These are phyloP conservation scores for Lutjanus erythropterus DNA, from an alignment of 2,113 vertebrate genomes.

Conservation along the genomic window DNA sequence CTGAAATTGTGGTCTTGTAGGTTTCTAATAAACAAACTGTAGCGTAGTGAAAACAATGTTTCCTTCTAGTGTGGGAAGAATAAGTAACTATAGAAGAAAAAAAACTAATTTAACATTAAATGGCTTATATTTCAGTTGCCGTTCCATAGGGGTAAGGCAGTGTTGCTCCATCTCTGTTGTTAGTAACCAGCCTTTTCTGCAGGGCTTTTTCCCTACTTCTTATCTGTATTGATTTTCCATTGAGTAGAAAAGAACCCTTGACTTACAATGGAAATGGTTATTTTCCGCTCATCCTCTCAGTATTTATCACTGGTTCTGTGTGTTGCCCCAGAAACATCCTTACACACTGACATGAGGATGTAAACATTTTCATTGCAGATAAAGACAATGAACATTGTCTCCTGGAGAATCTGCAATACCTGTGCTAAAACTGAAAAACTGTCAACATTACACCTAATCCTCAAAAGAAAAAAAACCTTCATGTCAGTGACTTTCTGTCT, in stretches of 20 bases:
- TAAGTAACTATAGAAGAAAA: neutral
- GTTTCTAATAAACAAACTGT: neutral
- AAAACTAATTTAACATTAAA: neutral
- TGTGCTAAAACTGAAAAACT: neutral
- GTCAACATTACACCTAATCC: neutral
- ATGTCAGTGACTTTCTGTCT: neutral
- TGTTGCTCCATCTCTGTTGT: neutral
- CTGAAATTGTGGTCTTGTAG: neutral
- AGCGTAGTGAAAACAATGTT: neutral
- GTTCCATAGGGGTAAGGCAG: neutral
- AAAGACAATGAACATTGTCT: neutral
- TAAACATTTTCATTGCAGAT: constrained; percentile 16
- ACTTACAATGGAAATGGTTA: constrained; percentile 10
- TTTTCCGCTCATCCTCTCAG: constrained; percentile 9
- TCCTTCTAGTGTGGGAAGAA: neutral
- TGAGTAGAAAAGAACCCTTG: neutral
- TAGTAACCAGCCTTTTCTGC: neutral
- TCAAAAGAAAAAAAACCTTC: neutral
- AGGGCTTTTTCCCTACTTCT: neutral
- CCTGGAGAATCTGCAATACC: neutral
- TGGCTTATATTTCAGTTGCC: no score
- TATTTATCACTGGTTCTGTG: neutral
- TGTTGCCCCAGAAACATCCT: neutral
- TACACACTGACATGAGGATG: constrained; percentile 3
- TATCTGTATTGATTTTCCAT: constrained; percentile 19